Base-by-base conservation (phyloP, 2,888 invertebrate species). In the Daptonema setosum region DNA sequence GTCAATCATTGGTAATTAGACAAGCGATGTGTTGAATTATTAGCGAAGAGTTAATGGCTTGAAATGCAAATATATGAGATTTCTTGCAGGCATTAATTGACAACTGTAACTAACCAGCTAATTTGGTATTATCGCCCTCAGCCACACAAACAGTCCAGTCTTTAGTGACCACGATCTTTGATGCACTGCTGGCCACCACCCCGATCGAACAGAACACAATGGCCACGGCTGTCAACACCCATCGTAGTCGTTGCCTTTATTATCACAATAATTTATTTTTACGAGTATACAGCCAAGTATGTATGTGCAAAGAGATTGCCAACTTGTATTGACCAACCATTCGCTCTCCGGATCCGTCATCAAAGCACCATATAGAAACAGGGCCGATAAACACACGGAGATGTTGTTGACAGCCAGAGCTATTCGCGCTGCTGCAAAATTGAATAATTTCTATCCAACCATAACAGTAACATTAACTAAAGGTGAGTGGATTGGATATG, bases 71-170 rank as follows among this genome's bases (percentile, higher is more conserved):
- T n/a, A n/a, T n/a, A n/a, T n/a, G n/a, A n/a, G n/a, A n/a, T n/a
- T n/a, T n/a, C n/a, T n/a, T n/a, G n/a, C n/a, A n/a, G n/a, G n/a
- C n/a, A n/a, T n/a, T n/a, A n/a, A n/a, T n/a, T n/a, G n/a, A n/a
- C n/a, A n/a, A n/a, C n/a, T 2, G 2, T 17, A 41, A 70, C 71
- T 61, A 62, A 74, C 74, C 67, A 52, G 76, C 72, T 43, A 76
- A 65, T 58, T 63, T 61, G 50, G 67, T 64, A 45, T 67, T 65
- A 60, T 75, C 68, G 30, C 66, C 63, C 0, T 62, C 66, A 57
- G 73, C 70, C 20, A 75, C 70, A 30, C 74, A 72, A 22, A 75
- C 71, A 24, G 75, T 68, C 76, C 76, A 76, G 61, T 76, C 75
- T 57, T 72, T 72, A 59, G 74, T 72, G 29, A 76, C 63, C n/a